phyloP scores from a whole-genome alignment of 2,113 vertebrate species.

The Microcebus jonahi region DNA sequence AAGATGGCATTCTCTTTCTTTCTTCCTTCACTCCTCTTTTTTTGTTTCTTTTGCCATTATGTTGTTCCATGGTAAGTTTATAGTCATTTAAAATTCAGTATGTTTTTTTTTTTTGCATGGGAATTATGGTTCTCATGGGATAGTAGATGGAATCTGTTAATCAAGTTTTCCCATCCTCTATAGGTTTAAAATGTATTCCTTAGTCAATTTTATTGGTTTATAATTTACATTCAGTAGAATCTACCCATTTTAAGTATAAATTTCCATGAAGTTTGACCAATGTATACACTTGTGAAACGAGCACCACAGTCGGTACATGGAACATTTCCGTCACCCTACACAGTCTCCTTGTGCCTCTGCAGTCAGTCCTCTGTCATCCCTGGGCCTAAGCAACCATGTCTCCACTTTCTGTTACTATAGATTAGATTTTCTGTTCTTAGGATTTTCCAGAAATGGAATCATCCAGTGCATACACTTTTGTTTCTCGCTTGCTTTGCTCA shows the following conservation, averaged over 20 bases:
- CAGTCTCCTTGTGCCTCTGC: background rate
- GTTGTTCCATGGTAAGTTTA: background rate
- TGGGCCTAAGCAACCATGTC: background rate
- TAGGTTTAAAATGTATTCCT: background rate
- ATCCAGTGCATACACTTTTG: background rate
- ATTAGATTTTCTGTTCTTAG: background rate
- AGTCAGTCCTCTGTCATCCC: background rate
- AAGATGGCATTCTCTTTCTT: background rate
- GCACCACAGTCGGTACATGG: background rate
- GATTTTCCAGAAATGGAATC: conserved; percentile 15
- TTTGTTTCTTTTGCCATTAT: background rate
- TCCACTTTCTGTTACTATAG: background rate
- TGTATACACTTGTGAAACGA: background rate
- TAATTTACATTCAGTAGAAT: conserved; percentile 27
- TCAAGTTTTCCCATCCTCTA: background rate
- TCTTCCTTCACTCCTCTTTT: background rate
- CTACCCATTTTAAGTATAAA: background rate
- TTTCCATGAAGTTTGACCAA: background rate
- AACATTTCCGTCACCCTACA: background rate
- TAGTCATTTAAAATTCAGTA: background rate
- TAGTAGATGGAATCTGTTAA: background rate
- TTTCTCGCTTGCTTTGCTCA: background rate
- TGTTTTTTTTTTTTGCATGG: background rate
- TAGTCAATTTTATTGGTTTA: background rate
- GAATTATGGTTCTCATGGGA: background rate